phyloP scores from a whole-genome alignment of 2,113 vertebrate species.

The Ameiurus melas region DNA sequence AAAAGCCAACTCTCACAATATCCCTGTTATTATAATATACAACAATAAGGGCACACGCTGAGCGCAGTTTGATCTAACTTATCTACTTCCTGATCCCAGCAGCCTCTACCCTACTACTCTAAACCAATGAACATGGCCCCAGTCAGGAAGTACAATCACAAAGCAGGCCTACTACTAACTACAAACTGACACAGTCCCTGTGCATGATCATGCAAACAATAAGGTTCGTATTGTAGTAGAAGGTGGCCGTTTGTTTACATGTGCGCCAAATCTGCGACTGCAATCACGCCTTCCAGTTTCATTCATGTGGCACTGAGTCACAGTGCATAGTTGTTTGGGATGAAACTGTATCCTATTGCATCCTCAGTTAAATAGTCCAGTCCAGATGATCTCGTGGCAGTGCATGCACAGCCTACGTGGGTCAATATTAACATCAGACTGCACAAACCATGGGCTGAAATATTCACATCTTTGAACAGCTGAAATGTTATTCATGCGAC shows the following conservation, averaged over 20 bases:
- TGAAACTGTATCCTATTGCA: background rate
- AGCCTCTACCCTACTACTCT: background rate
- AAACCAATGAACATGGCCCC: background rate
- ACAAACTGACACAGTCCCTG: background rate
- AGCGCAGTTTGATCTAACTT: background rate
- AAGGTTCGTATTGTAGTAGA: background rate
- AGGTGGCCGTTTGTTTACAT: constrained; percentile 5
- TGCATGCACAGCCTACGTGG: constrained; percentile 1
- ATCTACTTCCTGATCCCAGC: background rate
- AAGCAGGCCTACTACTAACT: constrained; percentile 6
- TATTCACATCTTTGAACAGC: background rate
- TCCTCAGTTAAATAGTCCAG: background rate
- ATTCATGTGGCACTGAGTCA: constrained; percentile 33
- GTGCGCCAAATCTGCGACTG: background rate
- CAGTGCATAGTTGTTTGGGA: background rate
- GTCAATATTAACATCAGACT: background rate
- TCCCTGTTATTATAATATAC: background rate
- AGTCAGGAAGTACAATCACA: background rate
- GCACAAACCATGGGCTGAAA: background rate
- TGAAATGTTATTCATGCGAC: background rate
- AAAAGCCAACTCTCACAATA: background rate
- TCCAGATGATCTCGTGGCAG: background rate
- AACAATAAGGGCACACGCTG: too few relatives aligned
- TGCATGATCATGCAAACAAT: background rate
- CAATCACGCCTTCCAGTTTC: constrained; percentile 19